Evolutionary conservation across 2,888 invertebrate species (phyloP).

Genomic region (Elgonia sp.): DNA sequence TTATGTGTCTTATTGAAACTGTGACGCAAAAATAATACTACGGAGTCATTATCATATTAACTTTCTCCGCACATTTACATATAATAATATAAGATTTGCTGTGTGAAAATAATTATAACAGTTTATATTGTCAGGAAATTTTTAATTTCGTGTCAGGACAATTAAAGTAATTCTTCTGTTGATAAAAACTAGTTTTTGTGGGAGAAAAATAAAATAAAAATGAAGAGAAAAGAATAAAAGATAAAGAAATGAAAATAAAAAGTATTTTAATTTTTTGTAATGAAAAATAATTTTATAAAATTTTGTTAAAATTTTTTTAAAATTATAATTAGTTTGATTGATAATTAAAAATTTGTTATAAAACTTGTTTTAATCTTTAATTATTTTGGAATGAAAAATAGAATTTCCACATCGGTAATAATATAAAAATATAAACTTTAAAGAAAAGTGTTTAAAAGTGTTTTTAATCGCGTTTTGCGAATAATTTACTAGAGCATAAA

Average conservation of each 20-base stretch:
- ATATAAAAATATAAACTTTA: neutral
- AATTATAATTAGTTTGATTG: no score
- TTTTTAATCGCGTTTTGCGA: constrained; percentile 65
- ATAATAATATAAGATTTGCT: neutral
- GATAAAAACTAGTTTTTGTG: no score
- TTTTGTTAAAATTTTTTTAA: no score
- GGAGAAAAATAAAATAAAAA: no score
- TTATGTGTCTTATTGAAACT: no score
- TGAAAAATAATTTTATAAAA: no score
- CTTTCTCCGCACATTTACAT: constrained; percentile 60
- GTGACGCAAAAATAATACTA: constrained; percentile 30
- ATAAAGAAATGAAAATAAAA: no score
- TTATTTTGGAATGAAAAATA: neutral
- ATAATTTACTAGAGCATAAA: constrained; percentile 70
- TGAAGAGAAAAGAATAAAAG: no score
- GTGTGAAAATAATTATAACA: constrained; percentile 38
- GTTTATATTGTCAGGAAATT: neutral
- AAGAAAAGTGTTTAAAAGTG: constrained; percentile 43
- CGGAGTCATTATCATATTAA: constrained; percentile 46
- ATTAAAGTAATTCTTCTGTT: neutral
- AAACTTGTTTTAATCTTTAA: neutral
- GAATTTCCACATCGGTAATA: neutral
- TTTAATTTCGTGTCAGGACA: neutral
- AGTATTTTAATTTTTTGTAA: no score
- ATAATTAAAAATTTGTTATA: neutral